Percentiles rank a stretch among this genome's conserved stretches.
Conservation (phyloP, 2,797 vertebrate species). For the Anniella stebbinsi region DNA sequence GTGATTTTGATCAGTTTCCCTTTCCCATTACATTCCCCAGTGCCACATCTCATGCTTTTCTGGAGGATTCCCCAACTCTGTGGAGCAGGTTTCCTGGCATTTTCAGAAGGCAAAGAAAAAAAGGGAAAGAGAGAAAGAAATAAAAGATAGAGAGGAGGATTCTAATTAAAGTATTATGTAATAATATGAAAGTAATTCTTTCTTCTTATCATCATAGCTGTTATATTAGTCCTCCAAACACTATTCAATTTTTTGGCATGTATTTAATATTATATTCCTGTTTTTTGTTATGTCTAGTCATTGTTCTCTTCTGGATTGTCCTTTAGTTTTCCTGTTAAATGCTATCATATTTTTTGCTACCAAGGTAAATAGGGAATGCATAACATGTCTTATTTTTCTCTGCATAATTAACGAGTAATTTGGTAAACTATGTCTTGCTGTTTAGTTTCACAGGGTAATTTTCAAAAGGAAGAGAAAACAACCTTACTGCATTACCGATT, state of each 20-base stretch:
- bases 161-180: neutral
- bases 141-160: neutral
- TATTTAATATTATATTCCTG: neutral
- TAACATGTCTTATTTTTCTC: neutral
- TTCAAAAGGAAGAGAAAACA: conserved; percentile 30
- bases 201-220: neutral
- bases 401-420: conserved; percentile 31
- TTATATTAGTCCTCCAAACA: neutral
- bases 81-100: too few relatives aligned
- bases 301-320: neutral
- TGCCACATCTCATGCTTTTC: neutral
- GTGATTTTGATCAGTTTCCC: neutral
- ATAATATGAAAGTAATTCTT: neutral
- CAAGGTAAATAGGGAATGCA: neutral
- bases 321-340: neutral
- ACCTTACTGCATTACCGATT: conserved; percentile 36
- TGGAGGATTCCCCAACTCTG: neutral
- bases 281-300: neutral
- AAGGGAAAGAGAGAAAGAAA: neutral
- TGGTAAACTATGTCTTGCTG: neutral
- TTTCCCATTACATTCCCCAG: neutral
- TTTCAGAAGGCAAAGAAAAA: neutral
- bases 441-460: conserved; percentile 24
- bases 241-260: neutral
- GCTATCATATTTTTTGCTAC: neutral